phyloP scores from a whole-genome alignment of 1,140 invertebrate genomes.

The Physella acuta region DNA sequence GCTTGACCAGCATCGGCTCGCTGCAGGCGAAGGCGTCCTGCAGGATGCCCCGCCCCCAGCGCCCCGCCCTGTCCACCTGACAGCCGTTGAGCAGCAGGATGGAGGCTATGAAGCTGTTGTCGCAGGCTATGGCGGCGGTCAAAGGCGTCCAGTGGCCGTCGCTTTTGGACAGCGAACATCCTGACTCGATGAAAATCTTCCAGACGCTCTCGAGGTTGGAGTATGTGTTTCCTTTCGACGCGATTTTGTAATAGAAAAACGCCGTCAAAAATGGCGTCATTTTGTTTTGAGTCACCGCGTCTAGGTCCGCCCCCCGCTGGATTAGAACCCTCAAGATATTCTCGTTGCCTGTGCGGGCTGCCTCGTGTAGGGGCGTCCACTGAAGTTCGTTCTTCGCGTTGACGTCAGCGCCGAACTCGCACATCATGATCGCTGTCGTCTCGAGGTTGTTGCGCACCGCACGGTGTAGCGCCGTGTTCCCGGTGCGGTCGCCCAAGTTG shows the following conservation, averaged over 20 bases:
- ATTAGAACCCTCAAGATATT: constrained; percentile 41
- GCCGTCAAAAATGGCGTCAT: constrained; percentile 50
- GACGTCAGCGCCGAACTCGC: constrained; percentile 43
- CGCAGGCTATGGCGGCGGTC: constrained; percentile 44
- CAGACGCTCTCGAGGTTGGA: constrained; percentile 39
- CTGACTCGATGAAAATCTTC: constrained; percentile 41
- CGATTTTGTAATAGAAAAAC: constrained; percentile 50
- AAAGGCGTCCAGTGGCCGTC: constrained; percentile 52
- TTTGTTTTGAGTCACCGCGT: constrained; percentile 40
- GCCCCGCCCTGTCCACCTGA: constrained; percentile 28
- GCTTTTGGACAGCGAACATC: constrained; percentile 43
- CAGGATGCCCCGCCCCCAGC: constrained; percentile 43
- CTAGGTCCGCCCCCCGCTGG: constrained; percentile 41
- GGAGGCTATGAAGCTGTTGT: constrained; percentile 46
- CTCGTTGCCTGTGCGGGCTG: constrained; percentile 47
- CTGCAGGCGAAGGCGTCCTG: constrained; percentile 51
- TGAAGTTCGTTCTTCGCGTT: constrained; percentile 38
- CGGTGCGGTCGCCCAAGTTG: constrained; percentile 36
- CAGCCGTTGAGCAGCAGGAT: constrained; percentile 49
- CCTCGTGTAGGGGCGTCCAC: constrained; percentile 53
- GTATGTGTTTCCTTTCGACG: constrained; percentile 37
- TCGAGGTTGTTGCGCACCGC: constrained; percentile 48
- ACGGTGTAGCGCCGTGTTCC: constrained; percentile 48
- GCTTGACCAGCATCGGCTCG: constrained; percentile 44
- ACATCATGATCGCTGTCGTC: constrained; percentile 40